These are phyloP conservation scores for Dexiosoma caninum DNA, from an alignment of 2,888 invertebrate species.

Conservation along the genomic window DNA sequence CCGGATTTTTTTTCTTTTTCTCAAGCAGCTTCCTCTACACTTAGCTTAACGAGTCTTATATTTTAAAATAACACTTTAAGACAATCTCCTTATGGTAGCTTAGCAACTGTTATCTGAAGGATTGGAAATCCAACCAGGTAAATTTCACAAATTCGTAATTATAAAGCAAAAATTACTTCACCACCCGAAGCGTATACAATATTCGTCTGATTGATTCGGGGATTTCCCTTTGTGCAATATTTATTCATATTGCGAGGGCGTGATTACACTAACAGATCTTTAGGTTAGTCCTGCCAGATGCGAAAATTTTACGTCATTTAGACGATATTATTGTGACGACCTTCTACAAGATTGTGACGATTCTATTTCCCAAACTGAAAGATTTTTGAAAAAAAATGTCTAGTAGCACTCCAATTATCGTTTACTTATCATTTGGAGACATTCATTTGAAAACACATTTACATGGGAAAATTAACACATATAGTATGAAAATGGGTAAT, in stretches of 20 bases:
- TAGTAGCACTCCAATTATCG: not conserved
- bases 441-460: not conserved
- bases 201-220: not conserved
- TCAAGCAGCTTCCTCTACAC: not conserved
- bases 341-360: not conserved
- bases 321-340: not conserved
- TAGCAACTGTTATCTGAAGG: too few species aligned
- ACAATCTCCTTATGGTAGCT: not conserved
- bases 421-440: not conserved
- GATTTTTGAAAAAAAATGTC: too few species aligned
- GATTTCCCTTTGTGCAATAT: not conserved
- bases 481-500: not conserved
- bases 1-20: not conserved
- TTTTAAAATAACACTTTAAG: conserved; percentile 11
- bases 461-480: not conserved
- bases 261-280: not conserved
- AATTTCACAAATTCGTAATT: not conserved
- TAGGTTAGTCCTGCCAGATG: not conserved
- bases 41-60: not conserved
- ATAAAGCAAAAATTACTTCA: not conserved
- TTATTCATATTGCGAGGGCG: not conserved
- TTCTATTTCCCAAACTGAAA: not conserved
- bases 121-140: not conserved
- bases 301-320: not conserved
- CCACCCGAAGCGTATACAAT: not conserved